Percentiles rank a stretch among this genome's conserved stretches.
phyloP scores from a whole-genome alignment of 2,797 vertebrate genomes.

The Gambusia yucatana region DNA sequence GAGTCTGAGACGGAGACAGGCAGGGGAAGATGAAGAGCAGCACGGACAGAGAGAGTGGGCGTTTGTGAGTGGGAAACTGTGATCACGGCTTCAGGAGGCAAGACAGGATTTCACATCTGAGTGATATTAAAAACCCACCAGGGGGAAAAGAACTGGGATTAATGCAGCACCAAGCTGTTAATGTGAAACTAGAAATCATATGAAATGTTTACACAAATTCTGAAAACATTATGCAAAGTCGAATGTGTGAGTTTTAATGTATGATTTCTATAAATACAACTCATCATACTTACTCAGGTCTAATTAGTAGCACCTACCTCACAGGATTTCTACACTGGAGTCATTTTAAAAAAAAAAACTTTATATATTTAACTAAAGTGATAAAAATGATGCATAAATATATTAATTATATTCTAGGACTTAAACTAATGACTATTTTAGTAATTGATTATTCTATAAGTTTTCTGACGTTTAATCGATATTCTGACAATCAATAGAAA shows the following conservation, averaged over 20 bases:
- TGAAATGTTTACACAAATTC: constrained; percentile 23
- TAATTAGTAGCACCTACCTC: background rate
- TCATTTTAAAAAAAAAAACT: background rate
- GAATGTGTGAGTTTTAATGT: background rate
- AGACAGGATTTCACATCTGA: constrained; percentile 54
- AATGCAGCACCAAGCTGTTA: constrained; percentile 13
- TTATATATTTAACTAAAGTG: background rate
- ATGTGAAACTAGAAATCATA: constrained; percentile 28
- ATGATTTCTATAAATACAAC: background rate
- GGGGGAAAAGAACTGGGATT: constrained; percentile 33
- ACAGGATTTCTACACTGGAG: background rate
- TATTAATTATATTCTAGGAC: no score
- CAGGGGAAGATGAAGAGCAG: constrained; percentile 61
- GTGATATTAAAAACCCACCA: constrained; percentile 41
- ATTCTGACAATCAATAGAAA: no score
- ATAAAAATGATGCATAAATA: background rate
- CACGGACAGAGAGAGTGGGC: constrained; percentile 63
- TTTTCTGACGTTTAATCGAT: no score
- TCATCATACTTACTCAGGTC: background rate
- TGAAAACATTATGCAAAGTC: background rate
- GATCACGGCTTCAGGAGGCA: constrained; percentile 69
- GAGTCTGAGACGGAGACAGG: constrained; percentile 52
- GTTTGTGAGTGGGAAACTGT: constrained; percentile 73
- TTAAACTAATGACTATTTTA: no score
- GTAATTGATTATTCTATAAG: no score